These are phyloP conservation scores for Drosophila seguyi DNA, from an alignment of 1,140 invertebrate genomes.

Conservation along the genomic window DNA sequence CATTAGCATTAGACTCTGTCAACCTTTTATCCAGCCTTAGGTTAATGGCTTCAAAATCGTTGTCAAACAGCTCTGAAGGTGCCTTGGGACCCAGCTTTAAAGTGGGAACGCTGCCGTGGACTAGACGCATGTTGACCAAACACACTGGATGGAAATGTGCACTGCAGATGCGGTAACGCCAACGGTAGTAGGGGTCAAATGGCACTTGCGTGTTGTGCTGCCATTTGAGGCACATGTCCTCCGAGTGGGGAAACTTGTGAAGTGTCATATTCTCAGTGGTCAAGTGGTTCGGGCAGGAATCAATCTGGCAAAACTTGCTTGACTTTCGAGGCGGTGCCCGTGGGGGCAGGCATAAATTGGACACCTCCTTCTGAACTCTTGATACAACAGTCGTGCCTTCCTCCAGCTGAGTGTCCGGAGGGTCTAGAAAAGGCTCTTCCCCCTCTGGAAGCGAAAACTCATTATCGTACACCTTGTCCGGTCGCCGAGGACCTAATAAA, in stretches of 20 bases:
- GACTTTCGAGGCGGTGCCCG: constrained; percentile 60
- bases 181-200: constrained; percentile 59
- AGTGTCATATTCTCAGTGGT: constrained; percentile 66
- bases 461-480: constrained; percentile 50
- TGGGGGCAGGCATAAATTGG: constrained; percentile 34
- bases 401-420: background rate
- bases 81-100: constrained; percentile 65
- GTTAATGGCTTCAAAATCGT: constrained; percentile 54
- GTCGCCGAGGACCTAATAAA: constrained; percentile 46
- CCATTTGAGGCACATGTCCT: constrained; percentile 70
- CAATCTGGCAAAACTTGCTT: constrained; percentile 70
- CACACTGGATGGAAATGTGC: constrained; percentile 75
- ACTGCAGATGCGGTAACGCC: constrained; percentile 77
- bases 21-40: constrained; percentile 48
- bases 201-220: constrained; percentile 75
- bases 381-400: background rate
- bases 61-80: constrained; percentile 56
- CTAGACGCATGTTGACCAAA: constrained; percentile 56
- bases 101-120: constrained; percentile 77
- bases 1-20: background rate
- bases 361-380: constrained; percentile 6
- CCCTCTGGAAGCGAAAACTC: constrained; percentile 42
- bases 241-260: constrained; percentile 68
- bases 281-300: constrained; percentile 64
- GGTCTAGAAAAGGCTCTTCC: constrained; percentile 19